Evolutionary conservation across 2,113 vertebrate genomes (phyloP), one percentile per base, ranked within the genome.

Genomic region (Callospermophilus lateralis): DNA sequence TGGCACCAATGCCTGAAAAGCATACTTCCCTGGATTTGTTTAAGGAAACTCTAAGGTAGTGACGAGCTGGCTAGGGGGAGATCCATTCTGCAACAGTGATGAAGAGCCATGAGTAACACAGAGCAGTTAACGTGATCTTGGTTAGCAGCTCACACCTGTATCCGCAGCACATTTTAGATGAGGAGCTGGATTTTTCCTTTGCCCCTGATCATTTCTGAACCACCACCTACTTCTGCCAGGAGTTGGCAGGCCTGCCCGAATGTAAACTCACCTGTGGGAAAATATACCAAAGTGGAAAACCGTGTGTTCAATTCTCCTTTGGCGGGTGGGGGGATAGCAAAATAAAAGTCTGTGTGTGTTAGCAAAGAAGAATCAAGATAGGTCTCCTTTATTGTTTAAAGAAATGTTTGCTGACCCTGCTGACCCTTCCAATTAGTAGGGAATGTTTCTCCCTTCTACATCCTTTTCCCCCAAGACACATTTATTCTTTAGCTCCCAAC

Each of bases 221-320:
- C 28, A 84, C 45, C 81, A 84, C 45, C 78, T 85, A 22, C 42
- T 45, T 94, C 74, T 84, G 53, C 89, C 80, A 76, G 26, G 28
- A 68, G 61, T 67, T 90, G 65, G 65, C 72, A n/a, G 72, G 61
- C 88, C 67, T 83, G 39, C 89, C 73, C 95, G 79, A 92, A 93
- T 83, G 70, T 70, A 70, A 95, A 81, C 45, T 88, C 94, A 94
- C 37, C 90, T 89, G 92, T 91, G 84, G 72, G 42, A 39, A 96
- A 94, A 96, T 80, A 92, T 22, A 81, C 95, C 96, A 97, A 72
- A 90, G 86, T 86, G 84, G 84, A 92, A 96, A 90, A 94, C 55
- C 67, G 2, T 86, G 4, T n/a, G 73, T 77, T 90, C 72, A 92
- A 67, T 88, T 79, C 94, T 63, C 51, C 30, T 89, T 87, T 22